Percentiles rank a stretch among this genome's conserved stretches.
These are phyloP conservation scores for Channa maculata DNA, from an alignment of 2,113 vertebrate species.

Conservation along the genomic window DNA sequence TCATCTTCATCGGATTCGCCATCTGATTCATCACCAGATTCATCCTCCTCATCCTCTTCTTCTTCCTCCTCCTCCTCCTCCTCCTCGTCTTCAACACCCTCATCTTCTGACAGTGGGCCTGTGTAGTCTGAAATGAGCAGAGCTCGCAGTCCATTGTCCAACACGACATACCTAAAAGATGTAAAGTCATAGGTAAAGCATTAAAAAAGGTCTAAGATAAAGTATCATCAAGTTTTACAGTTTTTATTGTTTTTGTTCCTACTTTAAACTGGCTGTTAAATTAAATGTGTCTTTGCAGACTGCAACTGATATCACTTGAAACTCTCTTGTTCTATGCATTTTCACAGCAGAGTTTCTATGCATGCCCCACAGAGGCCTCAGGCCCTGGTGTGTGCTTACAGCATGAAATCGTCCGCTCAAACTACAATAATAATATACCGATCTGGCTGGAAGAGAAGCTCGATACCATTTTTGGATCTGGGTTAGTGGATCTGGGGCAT, in stretches of 20 bases:
- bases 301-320: constrained; percentile 31
- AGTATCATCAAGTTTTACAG: constrained; percentile 1
- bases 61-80: constrained; percentile 67
- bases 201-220: background rate
- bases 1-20: constrained; percentile 87
- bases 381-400: constrained; percentile 56
- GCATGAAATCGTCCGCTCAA: constrained; percentile 67
- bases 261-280: constrained; percentile 15
- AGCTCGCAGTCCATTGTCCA: constrained; percentile 90
- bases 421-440: constrained; percentile 44
- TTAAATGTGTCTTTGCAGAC: constrained; percentile 39
- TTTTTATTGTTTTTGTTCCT: constrained; percentile 5
- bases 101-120: constrained; percentile 46
- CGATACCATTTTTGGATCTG: constrained; percentile 46
- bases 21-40: constrained; percentile 85
- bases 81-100: constrained; percentile 38
- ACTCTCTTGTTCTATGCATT: constrained; percentile 25
- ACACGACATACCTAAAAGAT: constrained; percentile 86
- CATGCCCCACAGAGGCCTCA: constrained; percentile 41
- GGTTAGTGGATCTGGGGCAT: constrained; percentile 66
- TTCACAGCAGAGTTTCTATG: constrained; percentile 41
- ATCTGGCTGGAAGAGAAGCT: constrained; percentile 44
- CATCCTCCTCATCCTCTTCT: constrained; percentile 79
- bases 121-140: constrained; percentile 95
- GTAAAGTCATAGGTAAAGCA: constrained; percentile 24